Evolutionary conservation across 2,797 vertebrate species (phyloP), one percentile per base, ranked within the genome.

Genomic region (Melanotaenia pygmaea): DNA sequence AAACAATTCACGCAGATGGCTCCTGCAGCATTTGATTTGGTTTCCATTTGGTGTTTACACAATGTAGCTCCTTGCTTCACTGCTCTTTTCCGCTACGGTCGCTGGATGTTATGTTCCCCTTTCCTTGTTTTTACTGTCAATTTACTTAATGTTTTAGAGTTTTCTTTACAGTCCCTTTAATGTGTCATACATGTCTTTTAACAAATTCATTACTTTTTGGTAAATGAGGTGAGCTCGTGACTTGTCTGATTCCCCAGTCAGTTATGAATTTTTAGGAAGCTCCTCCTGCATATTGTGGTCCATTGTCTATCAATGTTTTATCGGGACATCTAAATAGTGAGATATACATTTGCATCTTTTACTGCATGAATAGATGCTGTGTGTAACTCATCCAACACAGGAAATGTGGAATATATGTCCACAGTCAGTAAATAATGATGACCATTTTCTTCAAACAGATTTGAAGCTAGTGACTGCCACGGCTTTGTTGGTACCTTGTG

Each of bases 401-500:
- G 37, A 8, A 24, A 38, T 8, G 40, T 60, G 1, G 59, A 60
- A 40, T 60, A 60, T 60, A 11, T 38, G 34, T 59, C 34, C 2
- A 60, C 58, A 24, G 58, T 62, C 14, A 45, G 5, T 28, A 62
- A 20, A 20, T 18, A 62, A 1, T 45, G 60, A 24, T 1, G 24
- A 16, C 38, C 60, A 28, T 61, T 40, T 5, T 24, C 4, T 6
- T 60, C 56, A 34, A 58, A 58, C 56, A 58, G 22, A 26, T 43
- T 32, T 13, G 37, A 61, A 3, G 59, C 59, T 7, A 60, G 34
- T 60, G 59, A 40, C 13, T 61, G 59, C 37, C 59, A 40, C 4
- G 12, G 32, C n/a, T 60, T 60, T 10, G 58, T n/a, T 38, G 59
- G 59, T 61, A 61, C 35, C 1, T 61, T 61, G 37, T 61, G 13